Base-by-base conservation (phyloP, 2,113 vertebrate genomes). In the Brienomyrus longianalis region DNA sequence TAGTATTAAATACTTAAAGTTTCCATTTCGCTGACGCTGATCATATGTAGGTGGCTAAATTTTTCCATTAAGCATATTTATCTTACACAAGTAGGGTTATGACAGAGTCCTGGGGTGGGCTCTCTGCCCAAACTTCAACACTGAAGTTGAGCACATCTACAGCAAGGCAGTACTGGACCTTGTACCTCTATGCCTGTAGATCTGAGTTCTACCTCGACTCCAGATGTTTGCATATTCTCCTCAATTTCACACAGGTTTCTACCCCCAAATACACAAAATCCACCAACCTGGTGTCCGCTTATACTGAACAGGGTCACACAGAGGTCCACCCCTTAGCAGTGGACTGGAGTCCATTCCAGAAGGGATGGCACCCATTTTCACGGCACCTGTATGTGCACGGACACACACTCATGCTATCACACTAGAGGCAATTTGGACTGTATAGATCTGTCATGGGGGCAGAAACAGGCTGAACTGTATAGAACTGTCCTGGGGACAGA, bases 11-110 rank as follows among this genome's bases (percentile, higher is more conserved):
- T 48, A 80, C 74, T 80, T 39, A 43, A 80, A 80, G 83, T 84
- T 84, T 84, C 83, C 83, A 48, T 84, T 84, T 48, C 23, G 9
- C 35, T 47, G 5, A 23, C 8, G 45, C 83, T 84, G 23, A 47
- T 84, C 45, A 48, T 84, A 84, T 48, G 83, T 84, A 84, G 43
- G 17, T 84, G 21, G 43, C 23, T 45, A 84, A 1, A 21, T 48
- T 48, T 84, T 47, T 45, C 83, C 83, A 84, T 84, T 45, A 47
- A 48, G 19, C 9, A 27, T 45, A 84, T 47, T 84, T 88, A 90
- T 59, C 87, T 88, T 51, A 35, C 17, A 86, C 48, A 84, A 45
- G 21, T 48, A 48, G 17, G 80, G 19, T 47, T 77, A 77, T 39
- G 70, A 77, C 31, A 39, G 70, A 77, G 74, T 19, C 74, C 35